Evolutionary conservation across 2,113 vertebrate genomes (phyloP).

Genomic region (Phaethornis superciliosus): DNA sequence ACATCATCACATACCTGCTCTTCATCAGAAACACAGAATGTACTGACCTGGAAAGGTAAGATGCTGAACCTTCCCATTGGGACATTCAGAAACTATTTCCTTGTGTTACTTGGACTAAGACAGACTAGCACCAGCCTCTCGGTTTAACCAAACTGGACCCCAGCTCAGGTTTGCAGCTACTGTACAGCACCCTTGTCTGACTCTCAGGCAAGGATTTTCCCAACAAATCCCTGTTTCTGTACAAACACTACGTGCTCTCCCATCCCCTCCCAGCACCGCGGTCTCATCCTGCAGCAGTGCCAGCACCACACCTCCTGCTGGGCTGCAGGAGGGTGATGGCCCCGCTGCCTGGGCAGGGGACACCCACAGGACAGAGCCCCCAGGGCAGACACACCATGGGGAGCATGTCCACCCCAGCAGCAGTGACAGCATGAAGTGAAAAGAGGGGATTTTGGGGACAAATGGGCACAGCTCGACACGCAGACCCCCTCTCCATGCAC

Average conservation of each 20-base stretch:
- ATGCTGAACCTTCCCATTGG: background rate
- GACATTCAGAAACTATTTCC: rapidly evolving
- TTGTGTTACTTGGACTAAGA: background rate
- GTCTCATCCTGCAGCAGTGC: background rate
- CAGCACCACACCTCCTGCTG: background rate
- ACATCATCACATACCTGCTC: conserved; percentile 82
- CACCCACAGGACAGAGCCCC: too few species aligned
- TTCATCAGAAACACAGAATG: conserved; percentile 69
- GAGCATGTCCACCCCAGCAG: background rate
- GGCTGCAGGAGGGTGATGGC: background rate
- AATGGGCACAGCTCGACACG: rapidly evolving
- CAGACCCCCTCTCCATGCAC: background rate
- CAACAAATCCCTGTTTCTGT: rapidly evolving
- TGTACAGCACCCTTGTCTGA: background rate
- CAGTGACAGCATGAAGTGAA: rapidly evolving
- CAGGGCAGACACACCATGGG: background rate
- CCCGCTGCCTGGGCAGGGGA: background rate
- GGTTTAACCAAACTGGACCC: background rate
- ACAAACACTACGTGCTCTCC: rapidly evolving
- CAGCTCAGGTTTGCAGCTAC: background rate
- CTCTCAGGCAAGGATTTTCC: background rate
- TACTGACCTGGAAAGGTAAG: conserved; percentile 75
- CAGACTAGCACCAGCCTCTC: background rate
- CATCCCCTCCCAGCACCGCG: rapidly evolving
- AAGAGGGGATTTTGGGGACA: too few species aligned